Percentiles rank a stretch among this genome's conserved stretches.
Evolutionary conservation across 2,888 invertebrate genomes (phyloP).

Genomic region (Tenthredo notha): DNA sequence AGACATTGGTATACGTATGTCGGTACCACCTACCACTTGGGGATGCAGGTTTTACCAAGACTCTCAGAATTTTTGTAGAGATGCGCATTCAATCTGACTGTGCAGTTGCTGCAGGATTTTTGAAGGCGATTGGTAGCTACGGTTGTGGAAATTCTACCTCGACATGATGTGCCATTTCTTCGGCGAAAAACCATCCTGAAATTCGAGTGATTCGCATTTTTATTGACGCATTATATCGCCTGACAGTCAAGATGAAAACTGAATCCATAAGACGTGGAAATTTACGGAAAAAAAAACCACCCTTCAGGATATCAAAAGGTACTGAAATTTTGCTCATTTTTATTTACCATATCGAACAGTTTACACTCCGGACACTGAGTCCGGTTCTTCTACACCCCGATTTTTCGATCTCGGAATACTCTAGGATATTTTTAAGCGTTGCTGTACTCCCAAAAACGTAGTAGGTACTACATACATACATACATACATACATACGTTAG

Average conservation of each 20-base stretch:
- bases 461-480: no score
- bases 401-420: background rate
- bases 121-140: constrained; percentile 46
- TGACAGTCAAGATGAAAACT: constrained; percentile 55
- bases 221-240: constrained; percentile 69
- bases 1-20: constrained; percentile 53
- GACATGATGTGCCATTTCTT: constrained; percentile 41
- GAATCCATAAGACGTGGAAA: background rate
- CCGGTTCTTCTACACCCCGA: background rate
- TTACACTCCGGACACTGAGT: background rate
- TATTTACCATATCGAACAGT: background rate
- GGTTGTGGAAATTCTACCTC: constrained; percentile 33
- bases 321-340: background rate
- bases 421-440: background rate
- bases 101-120: constrained; percentile 55
- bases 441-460: constrained; percentile 5
- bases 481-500: background rate
- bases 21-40: constrained; percentile 44
- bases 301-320: background rate
- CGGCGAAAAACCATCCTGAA: background rate
- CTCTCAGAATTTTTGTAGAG: constrained; percentile 57
- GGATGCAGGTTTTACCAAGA: constrained; percentile 27
- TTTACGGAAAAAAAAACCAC: background rate
- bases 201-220: constrained; percentile 66
- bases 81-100: constrained; percentile 62